Percentiles rank a stretch among this genome's conserved stretches.
These are phyloP conservation scores for Drosophila incognita DNA, from an alignment of 2,888 invertebrate genomes.

Conservation along the genomic window DNA sequence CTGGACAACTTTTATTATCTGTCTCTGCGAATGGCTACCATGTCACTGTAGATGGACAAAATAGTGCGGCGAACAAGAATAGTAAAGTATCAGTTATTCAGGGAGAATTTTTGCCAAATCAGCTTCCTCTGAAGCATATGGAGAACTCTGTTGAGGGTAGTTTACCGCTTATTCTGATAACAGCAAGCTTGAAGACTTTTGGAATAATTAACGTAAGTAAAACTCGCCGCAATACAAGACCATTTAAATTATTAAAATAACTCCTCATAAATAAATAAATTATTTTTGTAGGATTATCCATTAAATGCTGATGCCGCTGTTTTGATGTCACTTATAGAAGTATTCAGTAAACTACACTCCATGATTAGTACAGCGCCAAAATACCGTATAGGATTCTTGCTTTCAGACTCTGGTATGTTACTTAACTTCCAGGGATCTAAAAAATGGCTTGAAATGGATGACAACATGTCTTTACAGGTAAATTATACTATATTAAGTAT, in stretches of 20 bases:
- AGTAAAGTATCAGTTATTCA: constrained; percentile 94
- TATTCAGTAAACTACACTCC: constrained; percentile 94
- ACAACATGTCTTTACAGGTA: constrained; percentile 88
- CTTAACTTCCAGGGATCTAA: constrained; percentile 97
- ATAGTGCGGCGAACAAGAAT: constrained; percentile 90
- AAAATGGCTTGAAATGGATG: constrained; percentile 93
- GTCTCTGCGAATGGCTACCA: constrained; percentile 98
- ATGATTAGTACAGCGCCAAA: constrained; percentile 90
- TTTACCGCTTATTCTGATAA: constrained; percentile 94
- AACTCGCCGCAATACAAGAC: background rate
- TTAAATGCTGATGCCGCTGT: constrained; percentile 95
- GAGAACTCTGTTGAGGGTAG: constrained; percentile 87
- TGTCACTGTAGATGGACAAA: constrained; percentile 91
- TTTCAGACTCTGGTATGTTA: constrained; percentile 95
- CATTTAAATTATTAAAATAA: background rate
- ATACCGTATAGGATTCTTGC: constrained; percentile 93
- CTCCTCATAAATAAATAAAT: background rate
- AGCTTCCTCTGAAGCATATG: constrained; percentile 69
- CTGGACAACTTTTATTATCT: constrained; percentile 93
- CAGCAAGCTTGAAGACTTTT: constrained; percentile 96
- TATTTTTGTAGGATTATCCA: constrained; percentile 89
- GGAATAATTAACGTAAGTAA: constrained; percentile 94
- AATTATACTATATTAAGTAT: constrained; percentile 6
- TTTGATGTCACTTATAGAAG: constrained; percentile 93
- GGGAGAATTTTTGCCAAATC: constrained; percentile 89